These are phyloP conservation scores for Piprites chloris DNA, from an alignment of 2,113 vertebrate genomes.

Conservation along the genomic window DNA sequence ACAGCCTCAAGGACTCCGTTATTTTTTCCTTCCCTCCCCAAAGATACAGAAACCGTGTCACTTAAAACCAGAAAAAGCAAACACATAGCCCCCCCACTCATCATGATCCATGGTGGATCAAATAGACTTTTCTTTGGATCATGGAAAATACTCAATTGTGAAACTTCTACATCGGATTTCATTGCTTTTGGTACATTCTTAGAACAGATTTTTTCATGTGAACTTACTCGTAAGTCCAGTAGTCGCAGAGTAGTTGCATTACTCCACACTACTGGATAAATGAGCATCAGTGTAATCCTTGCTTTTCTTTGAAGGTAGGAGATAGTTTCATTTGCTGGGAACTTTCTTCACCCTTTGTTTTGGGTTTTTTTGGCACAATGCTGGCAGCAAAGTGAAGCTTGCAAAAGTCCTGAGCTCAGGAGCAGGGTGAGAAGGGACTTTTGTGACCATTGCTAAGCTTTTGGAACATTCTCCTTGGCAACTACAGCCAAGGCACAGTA, in stretches of 20 bases:
- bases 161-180: neutral
- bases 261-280: neutral
- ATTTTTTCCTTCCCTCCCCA: constrained; percentile 7
- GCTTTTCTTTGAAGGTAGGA: neutral
- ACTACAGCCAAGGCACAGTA: neutral
- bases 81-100: neutral
- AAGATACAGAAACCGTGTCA: neutral
- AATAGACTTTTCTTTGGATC: constrained; percentile 19
- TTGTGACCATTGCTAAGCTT: neutral
- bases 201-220: neutral
- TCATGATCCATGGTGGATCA: neutral
- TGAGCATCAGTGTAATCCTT: neutral
- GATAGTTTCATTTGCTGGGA: neutral
- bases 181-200: constrained; percentile 10
- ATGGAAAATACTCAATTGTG: neutral
- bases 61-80: neutral
- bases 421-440: neutral
- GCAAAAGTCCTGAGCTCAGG: neutral
- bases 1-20: neutral
- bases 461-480: neutral
- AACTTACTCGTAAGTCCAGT: neutral
- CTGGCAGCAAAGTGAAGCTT: neutral
- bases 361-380: neutral
- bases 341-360: neutral
- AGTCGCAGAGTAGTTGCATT: neutral